Percentiles rank a stretch among this genome's conserved stretches.
phyloP scores from a whole-genome alignment of 2,113 vertebrate species.

The Chlorodrepanis virens region DNA sequence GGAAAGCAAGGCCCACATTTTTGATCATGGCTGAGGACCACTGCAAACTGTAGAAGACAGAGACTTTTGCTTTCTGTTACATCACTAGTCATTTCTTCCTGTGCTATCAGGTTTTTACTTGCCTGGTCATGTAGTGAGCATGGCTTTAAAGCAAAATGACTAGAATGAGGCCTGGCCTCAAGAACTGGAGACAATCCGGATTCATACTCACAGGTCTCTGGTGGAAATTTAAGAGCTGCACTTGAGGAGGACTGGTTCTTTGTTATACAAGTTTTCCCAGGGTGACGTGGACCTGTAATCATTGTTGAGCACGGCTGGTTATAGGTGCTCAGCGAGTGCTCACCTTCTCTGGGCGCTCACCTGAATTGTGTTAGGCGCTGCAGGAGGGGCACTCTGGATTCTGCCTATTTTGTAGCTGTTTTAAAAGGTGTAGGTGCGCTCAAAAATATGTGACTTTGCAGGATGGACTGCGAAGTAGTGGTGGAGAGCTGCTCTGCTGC shows the following conservation, averaged over 20 bases:
- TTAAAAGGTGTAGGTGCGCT: not conserved
- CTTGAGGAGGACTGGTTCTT: not conserved
- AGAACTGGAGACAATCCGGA: not conserved
- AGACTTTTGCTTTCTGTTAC: not conserved
- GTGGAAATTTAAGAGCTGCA: not conserved
- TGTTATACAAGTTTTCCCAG: not conserved
- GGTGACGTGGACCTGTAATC: not conserved
- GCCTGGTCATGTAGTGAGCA: not conserved
- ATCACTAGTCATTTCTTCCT: not conserved
- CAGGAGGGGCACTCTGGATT: not conserved
- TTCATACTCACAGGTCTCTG: not conserved
- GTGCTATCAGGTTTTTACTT: slow-evolving; percentile 1
- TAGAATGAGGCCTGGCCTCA: not conserved
- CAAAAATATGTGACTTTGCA: not conserved
- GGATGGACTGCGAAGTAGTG: not conserved
- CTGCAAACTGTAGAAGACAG: not conserved
- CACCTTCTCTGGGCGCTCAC: not conserved
- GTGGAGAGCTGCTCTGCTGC: not conserved
- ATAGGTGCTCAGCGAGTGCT: not conserved
- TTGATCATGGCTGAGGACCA: not conserved
- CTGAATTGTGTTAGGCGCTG: not conserved
- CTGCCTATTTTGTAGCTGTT: not conserved
- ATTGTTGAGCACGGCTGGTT: not conserved
- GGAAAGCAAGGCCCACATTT: not conserved
- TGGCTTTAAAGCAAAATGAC: not conserved